Evolutionary conservation across 1,140 invertebrate genomes (phyloP).

Genomic region (Octopus bimaculoides): DNA sequence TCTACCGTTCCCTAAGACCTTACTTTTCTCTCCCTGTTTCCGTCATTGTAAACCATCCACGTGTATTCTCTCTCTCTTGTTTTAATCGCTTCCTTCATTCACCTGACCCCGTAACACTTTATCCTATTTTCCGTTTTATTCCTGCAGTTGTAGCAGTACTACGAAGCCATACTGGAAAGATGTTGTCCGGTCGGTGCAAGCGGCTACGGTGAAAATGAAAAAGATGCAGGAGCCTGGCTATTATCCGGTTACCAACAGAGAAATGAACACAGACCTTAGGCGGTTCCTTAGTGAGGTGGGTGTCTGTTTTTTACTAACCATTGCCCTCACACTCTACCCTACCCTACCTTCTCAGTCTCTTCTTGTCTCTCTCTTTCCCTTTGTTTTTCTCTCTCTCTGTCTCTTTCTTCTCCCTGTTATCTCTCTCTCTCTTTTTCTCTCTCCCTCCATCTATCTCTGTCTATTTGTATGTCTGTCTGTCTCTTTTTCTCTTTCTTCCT

Average conservation of each 20-base stretch:
- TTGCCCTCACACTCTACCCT: not conserved
- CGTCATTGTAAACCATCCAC: too few species aligned
- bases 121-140: not conserved
- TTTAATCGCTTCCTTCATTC: too few species aligned
- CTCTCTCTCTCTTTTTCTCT: not conserved
- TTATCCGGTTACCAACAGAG: constrained; percentile 10
- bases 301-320: not conserved
- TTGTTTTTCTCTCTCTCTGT: not conserved
- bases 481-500: not conserved
- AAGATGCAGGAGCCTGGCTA: constrained; percentile 7
- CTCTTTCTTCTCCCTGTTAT: not conserved
- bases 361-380: too few species aligned
- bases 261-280: constrained; percentile 11
- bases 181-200: constrained; percentile 1
- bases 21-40: too few species aligned
- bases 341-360: not conserved
- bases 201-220: not conserved
- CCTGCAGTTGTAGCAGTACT: not conserved
- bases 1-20: too few species aligned
- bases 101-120: too few species aligned
- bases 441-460: not conserved
- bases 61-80: too few species aligned
- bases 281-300: constrained; percentile 16
- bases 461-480: too few species aligned
- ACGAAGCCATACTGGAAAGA: constrained; percentile 3